Base-by-base conservation (phyloP, 2,888 invertebrate genomes). In the Ptychoptera albimana region DNA sequence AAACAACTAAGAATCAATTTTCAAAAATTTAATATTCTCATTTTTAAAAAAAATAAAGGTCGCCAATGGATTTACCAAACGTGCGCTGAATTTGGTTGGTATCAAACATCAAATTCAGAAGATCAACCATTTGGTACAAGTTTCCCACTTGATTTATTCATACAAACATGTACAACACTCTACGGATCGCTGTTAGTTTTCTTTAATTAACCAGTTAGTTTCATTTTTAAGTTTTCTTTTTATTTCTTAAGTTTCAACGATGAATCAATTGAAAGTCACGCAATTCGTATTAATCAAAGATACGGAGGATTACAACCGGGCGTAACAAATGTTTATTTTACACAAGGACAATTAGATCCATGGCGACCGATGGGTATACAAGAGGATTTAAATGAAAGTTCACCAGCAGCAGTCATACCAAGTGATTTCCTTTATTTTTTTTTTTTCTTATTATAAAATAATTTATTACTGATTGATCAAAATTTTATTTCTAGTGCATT, bases 61-160 rank as follows among this genome's bases (percentile, higher is more conserved):
- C 73, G 82, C 1, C 72, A 76, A 44, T 84, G 84, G 83, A 69
- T 69, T 0, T 83, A 82, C 59, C 85, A 86, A 62, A 79, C 79
- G 0, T 87, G 87, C 59, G 77, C 75, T 37, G 83, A 87, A 63
- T 83, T 76, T 61, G 86, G 84, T 39, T 84, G 75, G 66, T 82
- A 72, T 60, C 82, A 82, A 64, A 76, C 79, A 6, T 75, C 81
- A 1, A 71, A 64, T 51, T 68, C 72, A 35, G 48, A 57, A 1
- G 54, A 60, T 1, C 72, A 75, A 41, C 74, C 77, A 1, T 82
- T 82, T 66, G 70, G 71, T 1, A 53, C 58, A 39, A 56, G 61
- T 1, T 60, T 73, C 10, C 68, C 71, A 0, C 43, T 74, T 12
- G 63, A 66, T 39, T 73, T 67, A 56, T 73, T 64, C 23, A 48